Conservation (phyloP, 2,113 vertebrate species). For the Daboia siamensis region DNA sequence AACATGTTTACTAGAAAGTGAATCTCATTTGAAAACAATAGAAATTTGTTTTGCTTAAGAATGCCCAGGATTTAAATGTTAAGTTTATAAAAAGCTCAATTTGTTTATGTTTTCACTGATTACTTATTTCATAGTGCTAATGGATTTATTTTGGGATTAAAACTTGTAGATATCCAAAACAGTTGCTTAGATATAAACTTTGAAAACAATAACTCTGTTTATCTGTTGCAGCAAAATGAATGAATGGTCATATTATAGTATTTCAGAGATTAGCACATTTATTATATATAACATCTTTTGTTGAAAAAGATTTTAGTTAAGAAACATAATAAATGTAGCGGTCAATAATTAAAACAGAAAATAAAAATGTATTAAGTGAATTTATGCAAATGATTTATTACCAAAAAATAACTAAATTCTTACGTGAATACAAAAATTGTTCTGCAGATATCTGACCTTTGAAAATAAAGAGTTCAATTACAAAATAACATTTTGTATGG, state of each 20-base stretch:
- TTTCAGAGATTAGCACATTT: not conserved
- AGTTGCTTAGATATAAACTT: not conserved
- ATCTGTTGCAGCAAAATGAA: not conserved
- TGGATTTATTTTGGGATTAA: not conserved
- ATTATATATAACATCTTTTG: not conserved
- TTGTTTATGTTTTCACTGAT: not conserved
- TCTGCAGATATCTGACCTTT: not conserved
- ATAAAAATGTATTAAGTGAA: not conserved
- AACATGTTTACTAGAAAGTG: not conserved
- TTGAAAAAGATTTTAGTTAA: not conserved
- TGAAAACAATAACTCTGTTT: not conserved
- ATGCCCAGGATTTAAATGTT: not conserved
- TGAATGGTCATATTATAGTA: not conserved
- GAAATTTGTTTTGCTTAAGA: not conserved
- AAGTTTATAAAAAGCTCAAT: not conserved
- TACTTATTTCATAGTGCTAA: not conserved
- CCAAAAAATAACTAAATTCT: not conserved
- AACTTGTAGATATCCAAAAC: not conserved
- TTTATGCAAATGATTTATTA: not conserved
- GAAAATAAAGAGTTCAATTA: not conserved
- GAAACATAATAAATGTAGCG: not conserved
- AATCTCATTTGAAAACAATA: not conserved
- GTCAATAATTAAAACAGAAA: not conserved
- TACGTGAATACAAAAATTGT: not conserved
- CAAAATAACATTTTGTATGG: not conserved